A percentile compares a stretch with the other conserved stretches of the same genome.
These are phyloP conservation scores for Conus betulinus DNA, from an alignment of 1,140 invertebrate species.

Conservation along the genomic window DNA sequence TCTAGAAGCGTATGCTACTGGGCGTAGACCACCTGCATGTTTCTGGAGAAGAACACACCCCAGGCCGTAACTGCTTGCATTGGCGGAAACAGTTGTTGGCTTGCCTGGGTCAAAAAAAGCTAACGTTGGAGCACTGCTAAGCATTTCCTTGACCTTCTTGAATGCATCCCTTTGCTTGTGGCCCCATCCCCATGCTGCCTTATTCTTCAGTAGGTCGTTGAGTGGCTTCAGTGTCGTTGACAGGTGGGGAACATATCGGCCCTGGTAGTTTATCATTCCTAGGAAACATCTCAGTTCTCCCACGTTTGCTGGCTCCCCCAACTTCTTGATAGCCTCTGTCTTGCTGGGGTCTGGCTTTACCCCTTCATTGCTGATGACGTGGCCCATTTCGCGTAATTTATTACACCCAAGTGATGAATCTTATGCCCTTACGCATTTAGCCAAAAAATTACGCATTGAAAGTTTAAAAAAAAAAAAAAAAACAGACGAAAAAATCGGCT, in stretches of 20 bases:
- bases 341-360: conserved; percentile 47
- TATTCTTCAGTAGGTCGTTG: conserved; percentile 31
- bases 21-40: conserved; percentile 39
- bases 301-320: not conserved
- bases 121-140: conserved; percentile 34
- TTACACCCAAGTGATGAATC: too few relatives aligned
- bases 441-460: too few relatives aligned
- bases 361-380: conserved; percentile 53
- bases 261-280: conserved; percentile 37
- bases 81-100: conserved; percentile 47
- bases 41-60: too few relatives aligned
- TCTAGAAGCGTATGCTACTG: conserved; percentile 75
- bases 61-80: conserved; percentile 43
- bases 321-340: not conserved
- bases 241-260: conserved; percentile 31
- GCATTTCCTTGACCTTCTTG: conserved; percentile 1
- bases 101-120: conserved; percentile 18
- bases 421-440: too few relatives aligned
- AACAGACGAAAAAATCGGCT: too few relatives aligned
- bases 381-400: too few relatives aligned
- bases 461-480: too few relatives aligned
- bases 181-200: conserved; percentile 42
- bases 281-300: conserved; percentile 16
- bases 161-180: conserved; percentile 26
- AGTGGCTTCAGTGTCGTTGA: conserved; percentile 28